phyloP scores from a whole-genome alignment of 2,113 vertebrate genomes.

The Sapayoa aenigma region DNA sequence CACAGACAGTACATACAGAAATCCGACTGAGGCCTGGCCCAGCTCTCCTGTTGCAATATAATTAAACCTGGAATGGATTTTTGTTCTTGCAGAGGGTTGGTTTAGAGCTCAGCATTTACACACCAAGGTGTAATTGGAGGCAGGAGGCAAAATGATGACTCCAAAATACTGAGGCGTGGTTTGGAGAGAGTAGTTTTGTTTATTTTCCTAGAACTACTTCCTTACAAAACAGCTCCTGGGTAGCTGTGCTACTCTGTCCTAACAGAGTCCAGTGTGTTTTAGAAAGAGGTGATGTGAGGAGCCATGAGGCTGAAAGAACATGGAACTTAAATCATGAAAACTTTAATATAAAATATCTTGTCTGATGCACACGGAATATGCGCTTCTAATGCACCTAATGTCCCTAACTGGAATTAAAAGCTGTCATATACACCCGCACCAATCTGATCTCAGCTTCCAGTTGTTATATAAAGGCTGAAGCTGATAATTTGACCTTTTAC shows the following conservation, averaged over 20 bases:
- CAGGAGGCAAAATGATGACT: background rate
- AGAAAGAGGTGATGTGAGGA: accelerated
- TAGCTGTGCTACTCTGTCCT: background rate
- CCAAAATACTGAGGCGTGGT: accelerated
- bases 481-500: accelerated
- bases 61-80: background rate
- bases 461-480: background rate
- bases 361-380: accelerated
- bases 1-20: accelerated
- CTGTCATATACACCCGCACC: background rate
- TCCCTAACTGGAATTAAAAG: background rate
- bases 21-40: background rate
- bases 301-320: background rate
- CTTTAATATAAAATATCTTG: accelerated
- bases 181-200: background rate
- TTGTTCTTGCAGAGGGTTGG: background rate
- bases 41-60: background rate
- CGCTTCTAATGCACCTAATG: background rate
- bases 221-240: background rate
- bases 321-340: accelerated
- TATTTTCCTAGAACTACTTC: background rate
- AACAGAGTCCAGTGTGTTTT: background rate
- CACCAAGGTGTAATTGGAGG: background rate
- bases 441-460: background rate
- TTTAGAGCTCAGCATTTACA: background rate